Evolutionary conservation across 2,888 invertebrate genomes (phyloP), one percentile per base, ranked within the genome.

Genomic region (Euplexia lucipara): DNA sequence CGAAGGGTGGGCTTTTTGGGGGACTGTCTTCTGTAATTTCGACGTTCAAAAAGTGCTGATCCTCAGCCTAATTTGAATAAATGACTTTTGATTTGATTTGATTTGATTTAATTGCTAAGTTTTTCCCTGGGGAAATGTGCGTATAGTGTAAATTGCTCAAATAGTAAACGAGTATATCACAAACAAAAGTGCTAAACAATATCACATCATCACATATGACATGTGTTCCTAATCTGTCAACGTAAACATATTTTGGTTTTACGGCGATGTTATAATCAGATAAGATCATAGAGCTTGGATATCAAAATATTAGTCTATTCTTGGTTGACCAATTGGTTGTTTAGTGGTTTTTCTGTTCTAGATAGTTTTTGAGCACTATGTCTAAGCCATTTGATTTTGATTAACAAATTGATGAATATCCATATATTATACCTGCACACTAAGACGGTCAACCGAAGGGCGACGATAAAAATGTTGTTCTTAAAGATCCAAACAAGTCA

Each of bases 171-270:
- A 45, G 8, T 26, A 18, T 48, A 22, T 48, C 26, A 56, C 22
- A 42, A 1, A 35, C n/a, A 20, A 64, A 63, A 75, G 52, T 64
- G 59, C 58, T 41, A 59, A 64, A 75, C 47, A 54, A n/a, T 75
- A 56, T 75, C 42, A 51, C 45, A 57, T 26, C 70, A 51, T 75
- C 37, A 56, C 22, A 64, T 35, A 34, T 66, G 18, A 56, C 22
- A 64, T 35, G 39, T 66, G 18, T 22, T 9, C 39, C 39, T 71
- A 71, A 75, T 75, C 71, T 67, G 37, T 32, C 56, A 52, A 53
- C 16, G 59, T 53, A 66, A 57, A 75, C 75, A 75, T 58, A 53
- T 67, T 59, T 67, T 48, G 59, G 42, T 71, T 67, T n/a, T 62
- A 75, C 18, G 45, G 30, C 54, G 9, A 9, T 8, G 56, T 54